Evolutionary conservation across 2,797 vertebrate genomes (phyloP).

Genomic region (Acanthopagrus latus): DNA sequence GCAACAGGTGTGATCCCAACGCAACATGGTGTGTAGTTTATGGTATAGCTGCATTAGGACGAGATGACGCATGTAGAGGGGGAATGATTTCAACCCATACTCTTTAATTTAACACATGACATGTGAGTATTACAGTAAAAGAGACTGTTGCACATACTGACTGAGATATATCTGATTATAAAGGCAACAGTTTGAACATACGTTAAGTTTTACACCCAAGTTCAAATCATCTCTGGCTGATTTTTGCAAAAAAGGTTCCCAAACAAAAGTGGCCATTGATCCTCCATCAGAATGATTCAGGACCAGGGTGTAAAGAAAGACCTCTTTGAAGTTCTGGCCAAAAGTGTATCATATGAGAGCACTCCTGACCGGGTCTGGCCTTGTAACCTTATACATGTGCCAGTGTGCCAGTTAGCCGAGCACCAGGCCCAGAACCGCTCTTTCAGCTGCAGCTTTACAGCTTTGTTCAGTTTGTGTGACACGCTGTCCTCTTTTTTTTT

Average conservation of each 20-base stretch:
- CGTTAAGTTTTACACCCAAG: not conserved
- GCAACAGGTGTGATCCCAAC: too few species aligned
- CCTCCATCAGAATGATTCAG: slow-evolving; percentile 51
- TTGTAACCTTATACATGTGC: slow-evolving; percentile 59
- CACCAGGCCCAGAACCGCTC: slow-evolving; percentile 28
- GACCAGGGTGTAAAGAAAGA: slow-evolving; percentile 56
- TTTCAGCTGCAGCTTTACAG: slow-evolving; percentile 36
- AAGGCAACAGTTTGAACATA: not conserved
- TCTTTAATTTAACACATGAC: not conserved
- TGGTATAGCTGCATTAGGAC: too few species aligned
- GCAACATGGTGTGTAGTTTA: not conserved
- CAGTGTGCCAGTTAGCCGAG: slow-evolving; percentile 61
- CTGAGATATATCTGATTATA: not conserved
- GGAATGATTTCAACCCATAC: too few species aligned
- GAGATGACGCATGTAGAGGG: too few species aligned
- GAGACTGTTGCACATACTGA: not conserved
- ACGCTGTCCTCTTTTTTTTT: slow-evolving; percentile 12
- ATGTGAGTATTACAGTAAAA: not conserved
- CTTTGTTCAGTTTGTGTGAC: slow-evolving; percentile 59
- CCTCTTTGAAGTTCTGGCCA: slow-evolving; percentile 64
- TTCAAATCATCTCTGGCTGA: too few species aligned
- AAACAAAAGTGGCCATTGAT: slow-evolving; percentile 46
- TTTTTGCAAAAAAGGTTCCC: slow-evolving; percentile 27
- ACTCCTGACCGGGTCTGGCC: slow-evolving; percentile 59
- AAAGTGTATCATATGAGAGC: slow-evolving; percentile 62